phyloP scores from a whole-genome alignment of 2,797 vertebrate species.

The Sebastes oblongus region DNA sequence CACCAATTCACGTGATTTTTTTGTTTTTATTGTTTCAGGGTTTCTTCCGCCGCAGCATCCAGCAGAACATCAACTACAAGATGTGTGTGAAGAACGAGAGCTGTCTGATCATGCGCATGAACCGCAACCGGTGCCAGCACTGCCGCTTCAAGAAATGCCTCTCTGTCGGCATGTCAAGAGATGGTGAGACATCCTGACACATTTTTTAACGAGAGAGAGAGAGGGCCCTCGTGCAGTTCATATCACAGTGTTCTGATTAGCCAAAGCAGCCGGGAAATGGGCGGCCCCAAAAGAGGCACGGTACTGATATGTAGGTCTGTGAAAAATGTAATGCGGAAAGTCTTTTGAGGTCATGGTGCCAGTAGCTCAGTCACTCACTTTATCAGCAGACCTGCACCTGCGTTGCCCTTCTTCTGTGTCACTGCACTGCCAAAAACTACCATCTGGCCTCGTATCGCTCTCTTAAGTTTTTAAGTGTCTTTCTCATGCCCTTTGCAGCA shows the following conservation, averaged over 20 bases:
- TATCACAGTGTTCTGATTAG: conserved; percentile 61
- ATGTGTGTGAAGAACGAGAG: conserved; percentile 88
- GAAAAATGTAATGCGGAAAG: conserved; percentile 67
- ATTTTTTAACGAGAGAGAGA: conserved; percentile 42
- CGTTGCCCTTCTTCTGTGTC: conserved; percentile 36
- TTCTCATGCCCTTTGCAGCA: conserved; percentile 69
- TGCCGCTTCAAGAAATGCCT: conserved; percentile 89
- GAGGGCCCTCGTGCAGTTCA: conserved; percentile 6
- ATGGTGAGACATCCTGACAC: conserved; percentile 80
- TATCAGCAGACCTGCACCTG: conserved; percentile 49
- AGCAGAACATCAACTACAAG: conserved; percentile 89
- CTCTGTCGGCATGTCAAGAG: conserved; percentile 87
- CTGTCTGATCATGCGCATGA: conserved; percentile 87
- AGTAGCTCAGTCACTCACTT: conserved; percentile 66
- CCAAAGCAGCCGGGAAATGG: conserved; percentile 46
- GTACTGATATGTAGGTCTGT: conserved; percentile 65
- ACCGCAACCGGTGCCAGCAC: conserved; percentile 87
- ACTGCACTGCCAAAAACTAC: conserved; percentile 31
- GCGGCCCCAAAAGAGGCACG: conserved; percentile 15
- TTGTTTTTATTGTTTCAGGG: conserved; percentile 70
- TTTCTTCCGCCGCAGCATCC: conserved; percentile 87
- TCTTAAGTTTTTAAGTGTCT: conserved; percentile 64
- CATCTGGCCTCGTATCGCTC: conserved; percentile 52
- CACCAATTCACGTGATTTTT: background rate
- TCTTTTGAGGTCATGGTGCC: conserved; percentile 75